Evolutionary conservation across 2,113 vertebrate species (phyloP).

Genomic region (Pungitius pungitius): DNA sequence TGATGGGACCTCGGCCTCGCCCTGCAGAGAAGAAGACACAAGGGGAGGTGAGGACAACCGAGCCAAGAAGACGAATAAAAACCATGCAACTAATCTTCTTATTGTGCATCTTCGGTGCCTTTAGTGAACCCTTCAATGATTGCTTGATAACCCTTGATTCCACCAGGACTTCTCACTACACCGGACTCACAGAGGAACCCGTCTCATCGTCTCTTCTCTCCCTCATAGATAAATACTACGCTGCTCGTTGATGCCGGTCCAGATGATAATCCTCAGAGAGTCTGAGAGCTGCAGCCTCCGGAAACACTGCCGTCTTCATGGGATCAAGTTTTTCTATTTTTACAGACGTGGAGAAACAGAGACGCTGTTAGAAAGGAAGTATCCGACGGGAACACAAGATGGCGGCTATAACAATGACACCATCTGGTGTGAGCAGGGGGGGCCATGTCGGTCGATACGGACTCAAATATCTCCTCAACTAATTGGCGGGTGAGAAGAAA

Average conservation of each 20-base stretch:
- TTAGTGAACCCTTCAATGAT: neutral
- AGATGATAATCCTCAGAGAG: slow-evolving; percentile 46
- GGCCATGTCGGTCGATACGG: neutral
- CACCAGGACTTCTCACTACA: neutral
- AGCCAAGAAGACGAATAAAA: neutral
- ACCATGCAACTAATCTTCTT: neutral
- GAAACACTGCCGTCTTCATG: neutral
- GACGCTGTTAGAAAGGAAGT: slow-evolving; percentile 30
- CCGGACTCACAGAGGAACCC: slow-evolving; percentile 11
- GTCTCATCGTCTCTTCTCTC: neutral
- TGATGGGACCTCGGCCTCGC: slow-evolving; percentile 88
- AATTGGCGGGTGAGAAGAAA: neutral
- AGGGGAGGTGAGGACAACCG: neutral
- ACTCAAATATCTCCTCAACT: neutral
- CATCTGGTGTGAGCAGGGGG: neutral
- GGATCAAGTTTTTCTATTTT: slow-evolving; percentile 62
- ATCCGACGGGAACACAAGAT: slow-evolving; percentile 16
- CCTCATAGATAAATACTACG: neutral
- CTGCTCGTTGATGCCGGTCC: neutral
- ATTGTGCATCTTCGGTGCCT: neutral
- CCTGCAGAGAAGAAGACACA: slow-evolving; percentile 76
- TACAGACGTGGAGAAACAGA: slow-evolving; percentile 41
- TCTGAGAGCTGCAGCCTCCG: slow-evolving; percentile 2
- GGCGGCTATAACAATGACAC: neutral
- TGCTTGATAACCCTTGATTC: neutral